Conservation (phyloP, 2,113 vertebrate genomes). For the Labeo rohita region DNA sequence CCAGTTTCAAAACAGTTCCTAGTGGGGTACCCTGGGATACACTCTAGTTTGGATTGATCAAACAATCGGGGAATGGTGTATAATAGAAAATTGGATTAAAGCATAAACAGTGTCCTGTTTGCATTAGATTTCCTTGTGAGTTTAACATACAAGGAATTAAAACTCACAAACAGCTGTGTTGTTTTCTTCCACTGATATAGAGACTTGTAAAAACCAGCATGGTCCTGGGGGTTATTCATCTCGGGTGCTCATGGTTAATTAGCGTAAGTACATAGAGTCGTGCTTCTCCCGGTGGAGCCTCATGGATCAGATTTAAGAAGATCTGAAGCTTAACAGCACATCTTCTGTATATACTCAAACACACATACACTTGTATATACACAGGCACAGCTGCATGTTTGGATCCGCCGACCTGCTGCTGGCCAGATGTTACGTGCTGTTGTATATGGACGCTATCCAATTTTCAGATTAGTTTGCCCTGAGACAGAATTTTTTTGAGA, state of each 20-base stretch:
- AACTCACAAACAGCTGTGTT: slow-evolving; percentile 29
- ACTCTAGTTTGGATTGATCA: not conserved
- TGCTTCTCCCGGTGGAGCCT: slow-evolving; percentile 19
- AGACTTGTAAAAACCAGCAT: slow-evolving; percentile 12
- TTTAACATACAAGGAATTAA: not conserved
- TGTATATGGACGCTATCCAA: slow-evolving; percentile 41
- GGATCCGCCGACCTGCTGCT: slow-evolving; percentile 30
- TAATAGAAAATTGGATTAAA: not conserved
- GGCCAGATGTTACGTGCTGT: slow-evolving; percentile 52
- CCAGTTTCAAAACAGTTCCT: not conserved
- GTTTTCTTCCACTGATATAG: slow-evolving; percentile 2
- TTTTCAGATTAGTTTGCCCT: slow-evolving; percentile 1
- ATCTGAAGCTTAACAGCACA: slow-evolving; percentile 24
- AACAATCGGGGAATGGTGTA: not conserved
- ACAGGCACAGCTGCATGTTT: slow-evolving; percentile 42
- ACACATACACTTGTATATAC: slow-evolving; percentile 3
- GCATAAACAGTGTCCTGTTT: not conserved
- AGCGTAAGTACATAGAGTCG: slow-evolving; percentile 29
- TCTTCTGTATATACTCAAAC: slow-evolving; percentile 26
- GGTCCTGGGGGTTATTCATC: slow-evolving; percentile 23
- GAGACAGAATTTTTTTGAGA: not conserved
- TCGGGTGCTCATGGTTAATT: slow-evolving; percentile 34
- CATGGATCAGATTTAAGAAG: slow-evolving; percentile 26
- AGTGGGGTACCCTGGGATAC: not conserved
- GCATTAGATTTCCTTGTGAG: slow-evolving; percentile 1